Percentiles rank a stretch among this genome's conserved stretches.
These are phyloP conservation scores for Amazona guildingii DNA, from an alignment of 2,113 vertebrate species.

Conservation along the genomic window DNA sequence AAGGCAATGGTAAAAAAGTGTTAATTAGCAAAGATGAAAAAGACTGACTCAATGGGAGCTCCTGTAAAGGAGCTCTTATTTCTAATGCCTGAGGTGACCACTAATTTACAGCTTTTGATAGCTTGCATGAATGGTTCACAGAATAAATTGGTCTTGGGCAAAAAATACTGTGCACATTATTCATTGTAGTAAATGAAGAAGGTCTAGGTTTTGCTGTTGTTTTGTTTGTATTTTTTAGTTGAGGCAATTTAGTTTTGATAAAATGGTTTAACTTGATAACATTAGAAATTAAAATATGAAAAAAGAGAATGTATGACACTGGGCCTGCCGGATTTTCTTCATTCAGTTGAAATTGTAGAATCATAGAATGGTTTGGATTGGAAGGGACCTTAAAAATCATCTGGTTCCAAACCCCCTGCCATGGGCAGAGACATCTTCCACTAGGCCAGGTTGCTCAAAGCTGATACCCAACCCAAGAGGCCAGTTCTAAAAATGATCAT, in stretches of 20 bases:
- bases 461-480: background rate
- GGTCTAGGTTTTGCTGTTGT: background rate
- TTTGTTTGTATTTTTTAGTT: background rate
- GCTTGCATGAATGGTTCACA: conserved; percentile 24
- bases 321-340: background rate
- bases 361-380: background rate
- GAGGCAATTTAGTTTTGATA: background rate
- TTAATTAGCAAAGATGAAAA: conserved; percentile 72
- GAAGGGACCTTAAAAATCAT: background rate
- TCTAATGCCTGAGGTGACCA: conserved; percentile 67
- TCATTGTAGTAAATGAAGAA: conserved; percentile 5
- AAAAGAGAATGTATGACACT: background rate
- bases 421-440: background rate
- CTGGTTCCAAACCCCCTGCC: background rate
- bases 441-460: background rate
- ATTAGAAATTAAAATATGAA: background rate
- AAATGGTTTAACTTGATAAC: background rate
- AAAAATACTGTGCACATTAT: conserved; percentile 22
- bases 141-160: conserved; percentile 54
- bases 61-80: conserved; percentile 54
- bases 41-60: conserved; percentile 60
- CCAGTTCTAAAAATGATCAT: background rate
- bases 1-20: conserved; percentile 61
- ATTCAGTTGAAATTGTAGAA: background rate
- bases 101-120: conserved; percentile 71